Evolutionary conservation across 2,888 invertebrate genomes (phyloP).

Genomic region (Hypomecis punctinalis): DNA sequence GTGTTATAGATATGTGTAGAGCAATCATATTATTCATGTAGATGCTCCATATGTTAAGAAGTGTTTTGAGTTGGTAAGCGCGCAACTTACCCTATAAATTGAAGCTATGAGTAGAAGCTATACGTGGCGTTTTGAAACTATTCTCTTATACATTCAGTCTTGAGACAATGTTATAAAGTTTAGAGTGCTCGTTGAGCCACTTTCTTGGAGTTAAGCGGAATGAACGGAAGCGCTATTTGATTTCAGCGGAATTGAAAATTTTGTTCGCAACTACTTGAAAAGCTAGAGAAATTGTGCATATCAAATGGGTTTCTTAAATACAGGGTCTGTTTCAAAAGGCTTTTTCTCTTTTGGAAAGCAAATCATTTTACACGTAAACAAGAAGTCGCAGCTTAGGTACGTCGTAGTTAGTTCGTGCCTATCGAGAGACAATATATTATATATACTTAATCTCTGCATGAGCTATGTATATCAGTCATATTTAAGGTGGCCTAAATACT

Average conservation of each 20-base stretch:
- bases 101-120: slow-evolving; percentile 24
- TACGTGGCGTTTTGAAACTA: slow-evolving; percentile 49
- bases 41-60: neutral
- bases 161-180: slow-evolving; percentile 67
- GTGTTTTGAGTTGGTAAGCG: slow-evolving; percentile 12
- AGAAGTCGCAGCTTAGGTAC: no score
- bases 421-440: no score
- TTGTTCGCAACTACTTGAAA: slow-evolving; percentile 45
- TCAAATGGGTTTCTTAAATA: slow-evolving; percentile 9
- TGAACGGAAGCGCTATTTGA: slow-evolving; percentile 63
- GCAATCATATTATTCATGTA: neutral
- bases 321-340: neutral
- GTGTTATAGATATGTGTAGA: neutral
- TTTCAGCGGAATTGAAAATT: slow-evolving; percentile 65
- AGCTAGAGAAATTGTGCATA: slow-evolving; percentile 16
- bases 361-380: no score
- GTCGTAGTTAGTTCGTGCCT: no score
- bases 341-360: no score
- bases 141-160: slow-evolving; percentile 66
- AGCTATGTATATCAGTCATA: no score
- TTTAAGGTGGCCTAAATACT: no score
- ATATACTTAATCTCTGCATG: no score
- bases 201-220: slow-evolving; percentile 61
- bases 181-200: slow-evolving; percentile 51
- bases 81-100: slow-evolving; percentile 22